Base-by-base conservation (phyloP, 2,888 invertebrate species). In the Megamerina dolium region DNA sequence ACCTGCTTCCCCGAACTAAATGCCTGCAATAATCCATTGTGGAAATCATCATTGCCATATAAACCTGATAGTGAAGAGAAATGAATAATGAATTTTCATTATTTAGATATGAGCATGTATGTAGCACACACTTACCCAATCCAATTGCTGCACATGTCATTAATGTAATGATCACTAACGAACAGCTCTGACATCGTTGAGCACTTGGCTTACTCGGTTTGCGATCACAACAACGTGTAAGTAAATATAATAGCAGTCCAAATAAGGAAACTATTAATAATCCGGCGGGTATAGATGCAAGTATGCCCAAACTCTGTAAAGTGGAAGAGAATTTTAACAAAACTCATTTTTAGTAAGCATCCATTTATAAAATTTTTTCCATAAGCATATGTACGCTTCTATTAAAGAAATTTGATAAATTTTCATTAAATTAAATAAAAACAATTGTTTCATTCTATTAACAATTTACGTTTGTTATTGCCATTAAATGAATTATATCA, bases 191-290 rank as follows among this genome's bases (percentile, higher is more conserved):
- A 55, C 72, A 72, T 42, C 69, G 61, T 54, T 72, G 70, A 20
- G 72, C 64, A 46, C 68, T 66, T 43, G 67, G 62, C 48, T 72
- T 88, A 42, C 90, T 81, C 58, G 89, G 88, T 73, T 90, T 90
- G 61, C 90, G 82, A 77, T 93, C 93, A 79, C 94, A 94, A 76
- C 95, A 95, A 75, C 94, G 81, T 62, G 92, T 91, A 68, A 94
- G 81, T 67, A 95, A 80, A 76, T 94, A 95, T 61, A 94, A 83
- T 59, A 94, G 80, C 60, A 95, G 80, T 41, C 93, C 81, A 52
- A 92, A 79, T 59, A 95, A 77, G 13, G 93, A 91, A 49, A 94
- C 75, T 60, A 94, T 90, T 63, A 94, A 79, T 82, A 92, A 87
- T 41, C 89, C 87, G 52, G 94, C 91, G 21, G 95, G 95, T 56